phyloP scores from a whole-genome alignment of 2,797 vertebrate species.

The Myotis planiceps region DNA sequence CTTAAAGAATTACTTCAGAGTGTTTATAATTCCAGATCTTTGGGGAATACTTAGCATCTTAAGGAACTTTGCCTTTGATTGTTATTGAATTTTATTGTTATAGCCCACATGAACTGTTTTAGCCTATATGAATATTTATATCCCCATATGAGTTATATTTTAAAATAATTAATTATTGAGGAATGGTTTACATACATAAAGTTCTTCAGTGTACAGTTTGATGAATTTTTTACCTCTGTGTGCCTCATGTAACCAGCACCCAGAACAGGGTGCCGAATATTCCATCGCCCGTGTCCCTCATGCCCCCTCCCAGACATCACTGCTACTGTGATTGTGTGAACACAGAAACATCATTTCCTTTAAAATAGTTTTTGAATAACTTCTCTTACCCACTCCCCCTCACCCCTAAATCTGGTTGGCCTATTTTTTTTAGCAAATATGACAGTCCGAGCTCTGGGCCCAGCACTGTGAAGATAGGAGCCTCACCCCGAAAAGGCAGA shows the following conservation, averaged over 20 bases:
- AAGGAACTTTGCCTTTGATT: not conserved
- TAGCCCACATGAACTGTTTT: not conserved
- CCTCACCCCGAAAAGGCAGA: not conserved
- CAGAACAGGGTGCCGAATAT: not conserved
- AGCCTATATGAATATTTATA: not conserved
- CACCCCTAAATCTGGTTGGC: not conserved
- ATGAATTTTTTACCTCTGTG: not conserved
- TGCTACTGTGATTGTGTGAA: not conserved
- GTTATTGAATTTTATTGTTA: not conserved
- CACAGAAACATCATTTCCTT: not conserved
- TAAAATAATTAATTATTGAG: not conserved
- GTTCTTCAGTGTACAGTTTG: not conserved
- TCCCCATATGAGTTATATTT: not conserved
- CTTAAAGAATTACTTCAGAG: not conserved
- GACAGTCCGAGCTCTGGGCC: not conserved
- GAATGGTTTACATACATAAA: not conserved
- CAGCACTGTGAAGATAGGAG: not conserved
- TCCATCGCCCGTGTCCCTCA: fast-evolving
- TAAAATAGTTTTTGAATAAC: not conserved
- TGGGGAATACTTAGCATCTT: not conserved
- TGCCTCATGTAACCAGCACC: not conserved
- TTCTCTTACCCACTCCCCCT: not conserved
- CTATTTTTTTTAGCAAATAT: not conserved
- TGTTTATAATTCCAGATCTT: not conserved
- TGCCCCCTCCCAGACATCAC: not conserved